Evolutionary conservation across 2,113 vertebrate species (phyloP), one percentile per base, ranked within the genome.

Genomic region (Dinomys branickii): DNA sequence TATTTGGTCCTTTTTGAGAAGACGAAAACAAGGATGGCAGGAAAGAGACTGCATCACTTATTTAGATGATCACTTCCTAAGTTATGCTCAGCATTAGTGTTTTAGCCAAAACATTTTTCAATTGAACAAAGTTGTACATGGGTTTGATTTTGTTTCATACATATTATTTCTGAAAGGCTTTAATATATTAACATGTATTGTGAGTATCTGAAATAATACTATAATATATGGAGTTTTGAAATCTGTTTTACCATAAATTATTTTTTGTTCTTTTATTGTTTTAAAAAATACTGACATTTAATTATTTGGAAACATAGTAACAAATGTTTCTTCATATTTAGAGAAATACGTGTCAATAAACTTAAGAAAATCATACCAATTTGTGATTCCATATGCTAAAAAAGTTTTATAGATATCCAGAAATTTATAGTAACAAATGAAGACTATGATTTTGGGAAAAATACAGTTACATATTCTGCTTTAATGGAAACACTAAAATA

Each of bases 401-500:
- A 44, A 44, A 26, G 11, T 75, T 58, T 38, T 90, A 56, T 38
- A 41, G 11, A 2, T 92, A 73, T 47, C 92, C 0, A 35, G 12
- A 71, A 56, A 84, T 56, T 7, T 89, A 44, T 30, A 73, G 69
- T 69, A 85, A 38, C 2, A 91, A 95, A 67, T 50, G 20, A 88
- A 82, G 33, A 73, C 26, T n/a, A 54, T 22, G 11, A 90, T 47
- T 94, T 12, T 59, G 47, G 7, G 3, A 63, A 91, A 94, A 88
- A 69, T 63, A 44, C 2, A 85, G n/a, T 20, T 54, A 30, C n/a
- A 83, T 41, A 78, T 93, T 96, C 22, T 82, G 58, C 13, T 47
- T 90, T 94, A 95, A 44, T 87, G n/a, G 83, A 95, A 97, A 69
- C 20, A 75, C 65, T 44, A 67, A 80, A 91, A 88, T 52, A 16